These are phyloP conservation scores for Hemitrygon akajei DNA, from an alignment of 2,797 vertebrate species.

Conservation along the genomic window DNA sequence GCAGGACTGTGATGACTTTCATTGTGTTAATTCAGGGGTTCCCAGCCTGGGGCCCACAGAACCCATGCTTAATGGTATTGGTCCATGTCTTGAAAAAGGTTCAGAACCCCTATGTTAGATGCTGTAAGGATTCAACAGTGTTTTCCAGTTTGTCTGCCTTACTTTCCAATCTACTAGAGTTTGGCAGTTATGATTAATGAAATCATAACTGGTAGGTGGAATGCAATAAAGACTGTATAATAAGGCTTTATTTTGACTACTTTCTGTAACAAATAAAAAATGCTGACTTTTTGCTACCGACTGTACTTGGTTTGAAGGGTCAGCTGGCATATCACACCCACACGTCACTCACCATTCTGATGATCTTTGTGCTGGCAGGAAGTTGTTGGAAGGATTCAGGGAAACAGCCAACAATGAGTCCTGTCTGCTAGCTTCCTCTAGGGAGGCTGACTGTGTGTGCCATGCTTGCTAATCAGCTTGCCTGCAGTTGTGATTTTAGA, in stretches of 20 bases:
- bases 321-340: conserved; percentile 48
- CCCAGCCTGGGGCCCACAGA: too few species aligned
- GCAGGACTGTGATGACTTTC: not conserved
- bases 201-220: not conserved
- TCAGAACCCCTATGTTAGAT: not conserved
- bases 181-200: not conserved
- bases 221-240: not conserved
- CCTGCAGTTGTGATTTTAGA: conserved; percentile 14
- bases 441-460: conserved; percentile 39
- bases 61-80: too few species aligned
- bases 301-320: conserved; percentile 50
- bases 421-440: conserved; percentile 43
- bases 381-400: conserved; percentile 43
- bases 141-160: not conserved
- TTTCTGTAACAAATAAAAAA: not conserved
- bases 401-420: conserved; percentile 45
- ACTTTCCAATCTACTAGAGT: not conserved
- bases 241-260: not conserved
- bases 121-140: not conserved
- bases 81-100: too few species aligned
- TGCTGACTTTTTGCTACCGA: not conserved
- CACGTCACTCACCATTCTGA: conserved; percentile 44
- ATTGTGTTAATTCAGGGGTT: not conserved
- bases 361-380: conserved; percentile 41
- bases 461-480: conserved; percentile 44